A percentile compares a stretch with the other conserved stretches of the same genome.
phyloP scores from a whole-genome alignment of 2,113 vertebrate genomes.

The Chaenocephalus aceratus region DNA sequence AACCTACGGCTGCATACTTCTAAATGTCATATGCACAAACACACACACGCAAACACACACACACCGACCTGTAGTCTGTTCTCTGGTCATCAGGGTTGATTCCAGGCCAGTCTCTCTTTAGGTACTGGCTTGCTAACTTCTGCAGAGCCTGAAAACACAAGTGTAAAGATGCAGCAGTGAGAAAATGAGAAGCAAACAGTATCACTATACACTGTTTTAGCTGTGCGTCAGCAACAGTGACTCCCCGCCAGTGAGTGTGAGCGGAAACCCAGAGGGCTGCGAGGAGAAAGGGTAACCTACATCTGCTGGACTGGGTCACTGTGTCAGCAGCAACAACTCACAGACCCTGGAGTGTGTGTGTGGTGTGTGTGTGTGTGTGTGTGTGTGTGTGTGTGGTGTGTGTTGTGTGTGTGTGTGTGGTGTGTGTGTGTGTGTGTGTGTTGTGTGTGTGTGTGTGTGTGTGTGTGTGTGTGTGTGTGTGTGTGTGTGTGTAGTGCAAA shows the following conservation, averaged over 20 bases:
- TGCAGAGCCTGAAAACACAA: constrained; percentile 90
- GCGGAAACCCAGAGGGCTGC: constrained; percentile 41
- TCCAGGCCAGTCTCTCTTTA: constrained; percentile 98
- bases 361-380: background rate
- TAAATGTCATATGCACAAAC: background rate
- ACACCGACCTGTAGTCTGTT: constrained; percentile 91
- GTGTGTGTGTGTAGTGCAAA: background rate
- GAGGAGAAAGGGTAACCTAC: constrained; percentile 61
- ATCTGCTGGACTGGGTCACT: constrained; percentile 76
- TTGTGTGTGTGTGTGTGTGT: background rate
- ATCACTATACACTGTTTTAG: constrained; percentile 6
- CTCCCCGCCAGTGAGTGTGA: constrained; percentile 22
- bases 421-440: no score
- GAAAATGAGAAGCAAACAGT: background rate
- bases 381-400: background rate
- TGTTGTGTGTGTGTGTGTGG: constrained; percentile 1
- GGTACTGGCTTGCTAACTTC: constrained; percentile 96
- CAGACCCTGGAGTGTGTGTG: constrained; percentile 22
- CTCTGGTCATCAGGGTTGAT: constrained; percentile 92
- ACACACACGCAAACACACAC: background rate
- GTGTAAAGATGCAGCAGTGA: background rate
- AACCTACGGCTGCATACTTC: background rate
- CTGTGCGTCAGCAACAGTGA: constrained; percentile 30
- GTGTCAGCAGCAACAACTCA: constrained; percentile 64
- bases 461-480: background rate